Evolutionary conservation across 92 coral and sea anemone species (phyloP), one percentile per base, ranked within the genome.

Genomic region (Isaurus tuberculatus): DNA sequence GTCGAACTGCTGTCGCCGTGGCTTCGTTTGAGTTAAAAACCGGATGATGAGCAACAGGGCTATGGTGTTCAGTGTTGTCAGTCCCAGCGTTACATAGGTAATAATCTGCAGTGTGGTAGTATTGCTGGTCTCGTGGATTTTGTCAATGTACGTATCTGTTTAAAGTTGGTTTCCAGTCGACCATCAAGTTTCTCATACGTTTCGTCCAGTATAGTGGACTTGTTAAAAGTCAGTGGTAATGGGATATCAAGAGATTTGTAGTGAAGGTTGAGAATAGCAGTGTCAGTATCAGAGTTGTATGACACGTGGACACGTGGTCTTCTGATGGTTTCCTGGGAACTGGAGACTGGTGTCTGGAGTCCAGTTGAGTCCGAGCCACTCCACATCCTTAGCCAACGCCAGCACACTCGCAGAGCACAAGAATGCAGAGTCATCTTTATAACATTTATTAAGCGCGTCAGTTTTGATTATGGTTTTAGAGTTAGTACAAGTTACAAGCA

Each of bases 341-440:
- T 32, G 22, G 43, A 67, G 72, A 10, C 10, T 49, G 3, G 72
- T 20, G 23, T 86, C 72, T 27, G 80, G 80, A 25, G 40, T 23
- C 46, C 53, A 85, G 43, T 84, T 75, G 13, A 79, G 44, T 14
- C 89, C 89, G 5, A 86, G 82, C 75, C 75, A 70, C 17, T 20
- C 75, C 58, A 70, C 32, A 40, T 70, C 75, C 33, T 14, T 20
- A 28, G 0, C 75, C 5, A 70, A 19, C n/a, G 32, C n/a, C n/a
- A 69, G 57, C 20, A 70, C 75, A 40, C 33, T 22, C n/a, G 43
- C 43, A 37, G 43, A 40, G 37, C 75, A 70, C 33, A 70, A 43
- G n/a, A 40, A 8, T 40, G 75, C 22, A 2, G 55, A 9, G 57
- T 70, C 75, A 43, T 26, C 75, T 43, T 70, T 70, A n/a, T 37